Conservation (phyloP, 2,888 invertebrate genomes). For the Drosophila acutilabella region DNA sequence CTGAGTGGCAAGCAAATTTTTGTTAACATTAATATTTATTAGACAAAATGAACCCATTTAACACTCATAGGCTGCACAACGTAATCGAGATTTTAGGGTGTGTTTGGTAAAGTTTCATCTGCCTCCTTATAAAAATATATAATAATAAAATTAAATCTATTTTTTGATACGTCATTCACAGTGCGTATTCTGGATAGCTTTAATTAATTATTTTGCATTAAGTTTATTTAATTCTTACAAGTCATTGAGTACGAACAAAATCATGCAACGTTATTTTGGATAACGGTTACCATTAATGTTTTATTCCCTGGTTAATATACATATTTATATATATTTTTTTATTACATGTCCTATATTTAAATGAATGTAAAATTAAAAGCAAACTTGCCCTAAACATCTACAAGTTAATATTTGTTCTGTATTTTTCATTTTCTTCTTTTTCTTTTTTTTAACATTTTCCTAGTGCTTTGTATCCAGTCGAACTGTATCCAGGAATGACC, state of each 20-base stretch:
- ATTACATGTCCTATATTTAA: slow-evolving; percentile 61
- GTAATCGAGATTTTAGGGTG: too few relatives aligned
- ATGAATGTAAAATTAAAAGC: slow-evolving; percentile 57
- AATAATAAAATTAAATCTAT: background rate
- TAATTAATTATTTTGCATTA: background rate
- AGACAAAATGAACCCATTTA: too few relatives aligned
- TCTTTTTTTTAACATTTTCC: slow-evolving; percentile 36
- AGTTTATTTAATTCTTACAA: background rate
- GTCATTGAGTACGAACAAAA: background rate
- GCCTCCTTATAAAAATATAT: background rate
- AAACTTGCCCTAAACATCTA: slow-evolving; percentile 57
- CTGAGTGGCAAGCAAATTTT: too few relatives aligned
- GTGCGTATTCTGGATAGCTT: background rate
- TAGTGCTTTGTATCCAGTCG: slow-evolving; percentile 48
- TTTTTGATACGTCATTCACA: background rate
- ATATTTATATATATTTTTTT: slow-evolving; percentile 62
- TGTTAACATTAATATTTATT: too few relatives aligned
- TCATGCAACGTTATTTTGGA: slow-evolving; percentile 7
- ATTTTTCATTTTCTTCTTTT: too few relatives aligned
- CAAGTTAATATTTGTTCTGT: slow-evolving; percentile 47
- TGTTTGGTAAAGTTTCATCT: background rate
- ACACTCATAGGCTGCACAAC: too few relatives aligned
- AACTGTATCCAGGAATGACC: slow-evolving; percentile 42
- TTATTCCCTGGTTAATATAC: slow-evolving; percentile 68
- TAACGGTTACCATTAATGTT: slow-evolving; percentile 29